Percentiles rank a stretch among this genome's conserved stretches.
phyloP scores from a whole-genome alignment of 2,113 vertebrate species.

The Corythornis madagascariensis region DNA sequence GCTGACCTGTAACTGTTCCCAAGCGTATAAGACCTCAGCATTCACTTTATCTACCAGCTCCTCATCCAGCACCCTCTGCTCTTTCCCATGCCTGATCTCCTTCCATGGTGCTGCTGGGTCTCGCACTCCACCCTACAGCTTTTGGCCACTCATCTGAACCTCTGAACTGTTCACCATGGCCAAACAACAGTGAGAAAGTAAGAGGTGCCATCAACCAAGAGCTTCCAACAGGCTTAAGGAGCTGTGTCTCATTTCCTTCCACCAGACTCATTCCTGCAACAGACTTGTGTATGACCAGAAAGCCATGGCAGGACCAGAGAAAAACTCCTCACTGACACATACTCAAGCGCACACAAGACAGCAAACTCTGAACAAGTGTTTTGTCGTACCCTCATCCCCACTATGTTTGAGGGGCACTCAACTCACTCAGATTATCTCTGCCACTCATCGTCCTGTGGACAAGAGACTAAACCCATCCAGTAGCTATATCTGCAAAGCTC shows the following conservation, averaged over 20 bases:
- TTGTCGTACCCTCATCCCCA: neutral
- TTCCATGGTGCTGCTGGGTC: neutral
- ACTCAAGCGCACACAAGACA: neutral
- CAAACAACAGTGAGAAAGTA: neutral
- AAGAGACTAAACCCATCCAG: neutral
- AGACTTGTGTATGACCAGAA: neutral
- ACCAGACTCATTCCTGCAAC: neutral
- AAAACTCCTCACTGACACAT: neutral
- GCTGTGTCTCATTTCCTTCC: neutral
- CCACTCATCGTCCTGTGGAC: neutral
- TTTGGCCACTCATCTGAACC: neutral
- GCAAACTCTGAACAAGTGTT: neutral
- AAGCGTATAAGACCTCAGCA: rapidly evolving
- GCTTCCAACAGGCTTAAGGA: neutral
- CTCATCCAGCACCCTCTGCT: neutral
- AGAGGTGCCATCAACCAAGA: neutral
- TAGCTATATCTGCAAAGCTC: neutral
- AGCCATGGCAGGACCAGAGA: neutral
- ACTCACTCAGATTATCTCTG: neutral
- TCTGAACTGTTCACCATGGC: neutral
- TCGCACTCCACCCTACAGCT: neutral
- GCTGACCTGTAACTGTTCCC: neutral
- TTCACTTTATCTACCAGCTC: neutral
- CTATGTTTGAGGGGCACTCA: neutral
- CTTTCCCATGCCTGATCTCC: neutral